A percentile compares a stretch with the other conserved stretches of the same genome.
Conservation (phyloP, 2,888 invertebrate species). For the Neuroscelio doddi region DNA sequence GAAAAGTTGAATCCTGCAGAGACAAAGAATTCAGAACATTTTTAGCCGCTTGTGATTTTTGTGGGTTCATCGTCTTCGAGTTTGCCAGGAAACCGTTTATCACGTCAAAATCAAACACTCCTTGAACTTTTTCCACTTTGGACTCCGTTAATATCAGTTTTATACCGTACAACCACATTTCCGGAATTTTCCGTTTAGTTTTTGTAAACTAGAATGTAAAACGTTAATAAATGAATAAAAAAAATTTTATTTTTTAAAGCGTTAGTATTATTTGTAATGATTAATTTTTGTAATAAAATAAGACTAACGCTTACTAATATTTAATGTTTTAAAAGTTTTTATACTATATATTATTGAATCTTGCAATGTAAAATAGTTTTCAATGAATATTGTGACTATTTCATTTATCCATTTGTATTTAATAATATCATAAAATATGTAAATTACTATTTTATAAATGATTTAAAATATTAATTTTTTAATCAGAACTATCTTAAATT, state of each 20-base stretch:
- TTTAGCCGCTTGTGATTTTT: slow-evolving; percentile 42
- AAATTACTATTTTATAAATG: slow-evolving; percentile 4
- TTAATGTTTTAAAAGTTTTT: too few species aligned
- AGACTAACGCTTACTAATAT: too few species aligned
- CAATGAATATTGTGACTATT: too few species aligned
- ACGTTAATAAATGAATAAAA: too few species aligned
- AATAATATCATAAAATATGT: too few species aligned
- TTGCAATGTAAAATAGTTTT: too few species aligned
- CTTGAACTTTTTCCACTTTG: slow-evolving; percentile 29
- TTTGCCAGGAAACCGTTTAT: slow-evolving; percentile 56
- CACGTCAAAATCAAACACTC: slow-evolving; percentile 54
- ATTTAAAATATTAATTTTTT: too few species aligned
- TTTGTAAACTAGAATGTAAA: slow-evolving; percentile 66
- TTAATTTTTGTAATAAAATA: too few species aligned
- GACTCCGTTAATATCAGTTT: slow-evolving; percentile 61
- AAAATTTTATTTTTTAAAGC: too few species aligned
- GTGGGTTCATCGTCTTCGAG: slow-evolving; percentile 30
- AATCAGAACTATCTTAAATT: background rate
- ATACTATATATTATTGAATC: too few species aligned
- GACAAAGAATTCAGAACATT: slow-evolving; percentile 44
- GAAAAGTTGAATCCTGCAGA: slow-evolving; percentile 17
- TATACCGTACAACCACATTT: slow-evolving; percentile 71
- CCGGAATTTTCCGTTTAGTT: slow-evolving; percentile 59
- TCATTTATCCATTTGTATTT: too few species aligned
- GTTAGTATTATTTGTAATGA: too few species aligned